Evolutionary conservation across 2,113 vertebrate species (phyloP), one percentile per base, ranked within the genome.

Genomic region (Thalassarche chlororhynchos): DNA sequence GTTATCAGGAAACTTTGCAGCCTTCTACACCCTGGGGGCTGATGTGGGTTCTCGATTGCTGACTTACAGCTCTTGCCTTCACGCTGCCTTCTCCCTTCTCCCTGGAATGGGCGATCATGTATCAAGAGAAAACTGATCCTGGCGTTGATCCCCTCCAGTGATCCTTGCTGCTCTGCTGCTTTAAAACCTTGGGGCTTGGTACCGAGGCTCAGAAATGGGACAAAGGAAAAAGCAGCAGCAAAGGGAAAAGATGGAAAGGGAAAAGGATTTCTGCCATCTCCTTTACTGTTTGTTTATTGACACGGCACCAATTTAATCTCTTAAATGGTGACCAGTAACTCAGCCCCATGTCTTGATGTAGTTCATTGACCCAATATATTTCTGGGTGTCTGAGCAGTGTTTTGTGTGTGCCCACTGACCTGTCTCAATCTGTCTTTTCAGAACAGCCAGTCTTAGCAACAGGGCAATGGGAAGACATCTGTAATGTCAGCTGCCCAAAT

Each of bases 401-500:
- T 94, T 95, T 94, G 92, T 96, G 80, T 54, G 20, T 96, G 88
- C 69, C 58, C 71, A 74, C 66, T 96, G 96, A 89, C 88, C 89
- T 93, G 72, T 57, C 71, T 75, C 91, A 74, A 49, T 81, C 49
- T 68, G 54, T 87, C 94, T 93, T 96, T 96, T 94, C 82, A 93
- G 84, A 90, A 42, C 69, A 94, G 84, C 42, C 78, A 91, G 62
- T 69, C 87, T 83, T 83, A 95, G 89, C 75, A 91, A 52, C 75
- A 72, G 91, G 86, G 77, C 84, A 57, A 40, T 0, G 0, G 77
- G 84, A 94, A 91, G 82, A 84, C 78, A 55, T 87, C 89, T 92
- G 62, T 84, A 96, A 85, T n/a, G 82, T 94, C 91, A 97, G 89
- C 93, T 89, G 74, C 57, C 77, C 93, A 92, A 40, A 95, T 96